Conservation (phyloP, 2,888 invertebrate genomes). For the Zaprionus bogoriensis region DNA sequence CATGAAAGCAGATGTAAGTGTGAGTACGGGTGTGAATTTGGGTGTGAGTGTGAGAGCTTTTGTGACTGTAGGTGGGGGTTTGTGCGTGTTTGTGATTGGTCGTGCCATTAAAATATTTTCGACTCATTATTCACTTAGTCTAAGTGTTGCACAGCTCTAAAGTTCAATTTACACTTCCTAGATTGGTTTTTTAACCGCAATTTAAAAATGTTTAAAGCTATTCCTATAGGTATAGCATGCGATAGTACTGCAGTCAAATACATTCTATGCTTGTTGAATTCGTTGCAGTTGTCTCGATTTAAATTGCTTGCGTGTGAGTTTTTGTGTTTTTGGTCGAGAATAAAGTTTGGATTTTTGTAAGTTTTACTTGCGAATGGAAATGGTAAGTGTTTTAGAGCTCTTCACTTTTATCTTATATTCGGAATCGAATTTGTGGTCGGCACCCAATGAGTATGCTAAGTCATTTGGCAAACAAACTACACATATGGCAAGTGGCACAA, state of each 20-base stretch:
- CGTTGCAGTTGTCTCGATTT: neutral
- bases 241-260: too few relatives aligned
- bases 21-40: slow-evolving; percentile 2
- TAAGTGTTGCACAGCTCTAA: slow-evolving; percentile 22
- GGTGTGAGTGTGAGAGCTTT: neutral
- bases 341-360: slow-evolving; percentile 6
- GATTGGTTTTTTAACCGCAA: too few relatives aligned
- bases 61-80: slow-evolving; percentile 8
- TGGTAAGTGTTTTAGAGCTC: slow-evolving; percentile 5
- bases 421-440: slow-evolving; percentile 71
- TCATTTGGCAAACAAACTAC: slow-evolving; percentile 67
- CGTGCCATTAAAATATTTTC: slow-evolving; percentile 74
- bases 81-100: slow-evolving; percentile 39
- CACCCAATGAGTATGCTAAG: slow-evolving; percentile 68
- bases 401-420: slow-evolving; percentile 43
- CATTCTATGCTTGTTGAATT: too few relatives aligned
- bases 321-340: neutral
- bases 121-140: slow-evolving; percentile 72
- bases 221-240: too few relatives aligned
- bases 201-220: too few relatives aligned
- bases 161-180: slow-evolving; percentile 5
- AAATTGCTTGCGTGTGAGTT: neutral
- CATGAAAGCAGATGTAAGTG: slow-evolving; percentile 9
- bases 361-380: too few relatives aligned
- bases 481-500: slow-evolving; percentile 16